Conservation (phyloP, 2,888 invertebrate genomes). For the Teleiodes luculella region DNA sequence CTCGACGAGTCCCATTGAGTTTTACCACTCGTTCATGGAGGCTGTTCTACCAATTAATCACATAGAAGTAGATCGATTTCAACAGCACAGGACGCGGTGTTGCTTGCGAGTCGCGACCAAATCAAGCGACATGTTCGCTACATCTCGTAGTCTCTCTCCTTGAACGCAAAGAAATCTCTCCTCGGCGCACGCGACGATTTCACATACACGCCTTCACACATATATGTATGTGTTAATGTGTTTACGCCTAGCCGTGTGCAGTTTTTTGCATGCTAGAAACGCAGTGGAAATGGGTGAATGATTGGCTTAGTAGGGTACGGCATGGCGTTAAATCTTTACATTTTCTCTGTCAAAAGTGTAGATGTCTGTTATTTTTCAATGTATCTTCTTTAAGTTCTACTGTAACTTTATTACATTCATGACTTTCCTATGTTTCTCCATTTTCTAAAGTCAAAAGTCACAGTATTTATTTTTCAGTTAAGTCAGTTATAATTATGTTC, state of each 20-base stretch:
- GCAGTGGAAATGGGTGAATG: conserved; percentile 8
- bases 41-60: conserved; percentile 3
- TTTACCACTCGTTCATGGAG: too few species aligned
- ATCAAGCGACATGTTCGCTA: conserved; percentile 17
- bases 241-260: conserved; percentile 12
- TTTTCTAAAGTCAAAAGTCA: too few species aligned
- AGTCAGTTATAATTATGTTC: too few species aligned
- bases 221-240: conserved; percentile 15
- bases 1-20: too few species aligned
- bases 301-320: conserved; percentile 3
- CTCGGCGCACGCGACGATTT: conserved; percentile 67
- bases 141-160: conserved; percentile 49
- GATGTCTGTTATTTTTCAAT: background rate
- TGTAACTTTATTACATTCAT: background rate
- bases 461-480: too few species aligned
- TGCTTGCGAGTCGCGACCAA: conserved; percentile 20
- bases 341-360: conserved; percentile 1
- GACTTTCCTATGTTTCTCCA: background rate
- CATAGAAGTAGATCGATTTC: conserved; percentile 3
- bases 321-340: conserved; percentile 2
- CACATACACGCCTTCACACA: conserved; percentile 45
- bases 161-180: conserved; percentile 72
- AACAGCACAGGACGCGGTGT: conserved; percentile 7
- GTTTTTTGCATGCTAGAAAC: conserved; percentile 13
- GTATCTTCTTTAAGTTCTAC: background rate